Evolutionary conservation across 2,113 vertebrate genomes (phyloP).

Genomic region (Kryptolebias marmoratus): DNA sequence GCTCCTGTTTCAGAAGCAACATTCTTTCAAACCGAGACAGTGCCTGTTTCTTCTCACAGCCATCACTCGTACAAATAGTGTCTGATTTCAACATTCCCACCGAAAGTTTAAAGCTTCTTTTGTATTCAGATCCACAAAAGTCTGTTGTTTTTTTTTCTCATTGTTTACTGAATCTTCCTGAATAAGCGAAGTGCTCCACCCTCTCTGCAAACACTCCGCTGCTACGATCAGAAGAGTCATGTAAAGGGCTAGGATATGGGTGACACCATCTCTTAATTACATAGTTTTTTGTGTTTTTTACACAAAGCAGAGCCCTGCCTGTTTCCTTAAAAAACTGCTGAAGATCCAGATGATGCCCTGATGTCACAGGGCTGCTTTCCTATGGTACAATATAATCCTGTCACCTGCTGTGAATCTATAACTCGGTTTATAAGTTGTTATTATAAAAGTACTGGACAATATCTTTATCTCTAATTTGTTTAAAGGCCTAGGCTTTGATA

Average conservation of each 20-base stretch:
- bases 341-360: constrained; percentile 20
- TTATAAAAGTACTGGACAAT: too few species aligned
- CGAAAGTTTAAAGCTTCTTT: constrained; percentile 32
- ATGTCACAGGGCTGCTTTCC: constrained; percentile 9
- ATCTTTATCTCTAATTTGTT: too few species aligned
- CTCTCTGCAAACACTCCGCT: neutral
- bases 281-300: constrained; percentile 49
- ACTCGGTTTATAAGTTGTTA: too few species aligned
- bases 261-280: constrained; percentile 67
- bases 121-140: constrained; percentile 12
- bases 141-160: constrained; percentile 43
- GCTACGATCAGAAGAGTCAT: constrained; percentile 47
- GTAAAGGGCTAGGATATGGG: constrained; percentile 66
- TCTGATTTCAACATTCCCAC: constrained; percentile 14
- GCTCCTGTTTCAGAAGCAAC: too few species aligned
- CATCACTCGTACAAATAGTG: neutral
- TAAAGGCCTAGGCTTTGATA: too few species aligned
- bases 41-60: too few species aligned
- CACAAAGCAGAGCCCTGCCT: constrained; percentile 19
- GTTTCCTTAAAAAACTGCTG: neutral
- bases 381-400: neutral
- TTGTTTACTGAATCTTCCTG: constrained; percentile 35
- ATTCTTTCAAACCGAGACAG: too few species aligned
- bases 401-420: too few species aligned
- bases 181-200: too few species aligned